Percentiles rank a stretch among this genome's conserved stretches.
These are phyloP conservation scores for Pyralis farinalis DNA, from an alignment of 2,888 invertebrate species.

Conservation along the genomic window DNA sequence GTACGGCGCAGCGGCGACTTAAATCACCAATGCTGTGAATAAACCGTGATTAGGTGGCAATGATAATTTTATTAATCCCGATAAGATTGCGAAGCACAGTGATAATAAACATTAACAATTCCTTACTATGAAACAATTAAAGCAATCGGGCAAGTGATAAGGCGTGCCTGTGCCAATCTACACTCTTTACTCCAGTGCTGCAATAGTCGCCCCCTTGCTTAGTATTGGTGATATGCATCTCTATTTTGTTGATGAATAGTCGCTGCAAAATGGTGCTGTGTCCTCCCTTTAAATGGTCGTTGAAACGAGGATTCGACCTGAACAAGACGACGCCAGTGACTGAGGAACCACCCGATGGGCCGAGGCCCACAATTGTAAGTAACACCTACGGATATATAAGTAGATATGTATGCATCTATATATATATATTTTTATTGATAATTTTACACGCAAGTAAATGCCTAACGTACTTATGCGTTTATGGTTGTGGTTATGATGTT, in stretches of 20 bases:
- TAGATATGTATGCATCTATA: no score
- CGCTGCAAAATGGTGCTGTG: constrained; percentile 60
- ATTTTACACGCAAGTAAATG: no score
- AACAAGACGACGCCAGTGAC: constrained; percentile 33
- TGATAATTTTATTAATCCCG: constrained; percentile 58
- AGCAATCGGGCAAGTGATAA: constrained; percentile 73
- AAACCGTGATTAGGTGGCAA: constrained; percentile 52
- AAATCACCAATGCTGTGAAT: constrained; percentile 22
- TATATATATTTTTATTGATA: no score
- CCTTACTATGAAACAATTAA: constrained; percentile 73
- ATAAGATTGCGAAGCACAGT: constrained; percentile 71
- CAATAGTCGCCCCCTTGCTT: constrained; percentile 18
- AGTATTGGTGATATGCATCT: background rate
- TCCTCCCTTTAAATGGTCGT: constrained; percentile 65
- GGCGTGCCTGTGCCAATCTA: constrained; percentile 45
- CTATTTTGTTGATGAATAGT: constrained; percentile 11
- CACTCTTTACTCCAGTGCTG: constrained; percentile 64
- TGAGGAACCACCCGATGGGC: constrained; percentile 20
- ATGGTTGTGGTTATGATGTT: no score
- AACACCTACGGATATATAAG: background rate
- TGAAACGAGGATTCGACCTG: constrained; percentile 62
- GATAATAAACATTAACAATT: constrained; percentile 69
- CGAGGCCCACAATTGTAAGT: constrained; percentile 69
- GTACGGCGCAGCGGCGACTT: background rate
- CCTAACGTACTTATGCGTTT: no score